Conservation (phyloP, 37 sponge, comb jelly and placozoan species). For the Beroe ovata region DNA sequence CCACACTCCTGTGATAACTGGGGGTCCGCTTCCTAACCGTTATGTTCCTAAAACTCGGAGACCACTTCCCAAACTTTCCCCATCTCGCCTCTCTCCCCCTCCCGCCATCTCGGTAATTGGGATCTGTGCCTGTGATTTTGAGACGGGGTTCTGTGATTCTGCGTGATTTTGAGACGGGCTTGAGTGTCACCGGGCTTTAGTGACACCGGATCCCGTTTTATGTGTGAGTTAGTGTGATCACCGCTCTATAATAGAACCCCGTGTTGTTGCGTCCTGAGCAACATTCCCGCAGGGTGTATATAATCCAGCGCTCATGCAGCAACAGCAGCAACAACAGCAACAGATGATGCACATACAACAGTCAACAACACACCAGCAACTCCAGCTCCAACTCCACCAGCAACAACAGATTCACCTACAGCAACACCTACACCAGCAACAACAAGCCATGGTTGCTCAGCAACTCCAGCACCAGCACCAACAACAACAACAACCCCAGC, state of each 20-base stretch:
- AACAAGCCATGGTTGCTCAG: conserved; percentile 1
- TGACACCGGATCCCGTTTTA: too few relatives aligned
- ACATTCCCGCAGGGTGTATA: neutral
- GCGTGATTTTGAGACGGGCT: too few relatives aligned
- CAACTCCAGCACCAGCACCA: conserved; percentile 11
- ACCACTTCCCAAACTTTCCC: neutral
- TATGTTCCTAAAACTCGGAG: neutral
- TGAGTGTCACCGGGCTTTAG: too few relatives aligned
- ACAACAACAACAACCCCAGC: conserved; percentile 41
- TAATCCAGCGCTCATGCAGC: neutral
- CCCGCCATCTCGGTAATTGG: too few relatives aligned
- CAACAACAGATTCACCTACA: conserved; percentile 6
- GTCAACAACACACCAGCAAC: neutral
- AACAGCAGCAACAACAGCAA: conserved; percentile 49
- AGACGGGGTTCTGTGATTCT: too few relatives aligned
- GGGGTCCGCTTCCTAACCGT: neutral
- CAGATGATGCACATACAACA: conserved; percentile 46
- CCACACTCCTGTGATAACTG: neutral
- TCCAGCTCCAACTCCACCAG: conserved; percentile 24
- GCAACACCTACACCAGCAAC: conserved; percentile 27
- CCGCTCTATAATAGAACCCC: too few relatives aligned
- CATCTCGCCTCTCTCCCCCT: too few relatives aligned
- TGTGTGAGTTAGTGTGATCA: too few relatives aligned
- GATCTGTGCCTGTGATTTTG: too few relatives aligned
- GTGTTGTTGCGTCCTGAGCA: too few relatives aligned